phyloP scores from a whole-genome alignment of 1,140 invertebrate genomes.

The Heliconius melpomene region DNA sequence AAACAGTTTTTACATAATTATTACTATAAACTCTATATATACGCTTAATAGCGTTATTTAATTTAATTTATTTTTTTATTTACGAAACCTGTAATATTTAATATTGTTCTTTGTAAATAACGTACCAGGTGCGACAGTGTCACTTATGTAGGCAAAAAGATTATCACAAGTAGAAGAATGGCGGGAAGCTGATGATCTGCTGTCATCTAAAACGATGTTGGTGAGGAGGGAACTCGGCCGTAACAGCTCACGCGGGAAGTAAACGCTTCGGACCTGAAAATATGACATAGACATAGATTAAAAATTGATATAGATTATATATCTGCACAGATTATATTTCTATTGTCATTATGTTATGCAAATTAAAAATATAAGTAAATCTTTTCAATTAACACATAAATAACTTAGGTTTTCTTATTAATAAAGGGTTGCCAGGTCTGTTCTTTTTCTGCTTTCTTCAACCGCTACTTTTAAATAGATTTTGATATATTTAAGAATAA shows the following conservation, averaged over 20 bases:
- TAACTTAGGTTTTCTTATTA: not conserved
- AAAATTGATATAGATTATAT: no score
- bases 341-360: no score
- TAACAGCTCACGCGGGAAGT: conserved; percentile 84
- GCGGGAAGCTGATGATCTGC: conserved; percentile 68
- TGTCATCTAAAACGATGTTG: conserved; percentile 89
- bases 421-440: not conserved
- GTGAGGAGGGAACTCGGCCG: conserved; percentile 87
- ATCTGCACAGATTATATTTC: no score
- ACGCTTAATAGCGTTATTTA: not conserved
- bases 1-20: not conserved
- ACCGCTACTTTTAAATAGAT: not conserved
- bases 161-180: conserved; percentile 85
- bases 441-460: not conserved
- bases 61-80: no score
- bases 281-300: not conserved
- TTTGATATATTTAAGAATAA: not conserved
- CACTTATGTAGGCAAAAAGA: conserved; percentile 89
- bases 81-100: no score
- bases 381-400: no score
- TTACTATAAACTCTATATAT: not conserved
- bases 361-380: no score
- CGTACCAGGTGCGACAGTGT: conserved; percentile 88
- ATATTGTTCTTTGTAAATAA: not conserved
- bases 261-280: conserved; percentile 82